Conservation (phyloP, 2,888 invertebrate species). For the Synergus laeviventris region DNA sequence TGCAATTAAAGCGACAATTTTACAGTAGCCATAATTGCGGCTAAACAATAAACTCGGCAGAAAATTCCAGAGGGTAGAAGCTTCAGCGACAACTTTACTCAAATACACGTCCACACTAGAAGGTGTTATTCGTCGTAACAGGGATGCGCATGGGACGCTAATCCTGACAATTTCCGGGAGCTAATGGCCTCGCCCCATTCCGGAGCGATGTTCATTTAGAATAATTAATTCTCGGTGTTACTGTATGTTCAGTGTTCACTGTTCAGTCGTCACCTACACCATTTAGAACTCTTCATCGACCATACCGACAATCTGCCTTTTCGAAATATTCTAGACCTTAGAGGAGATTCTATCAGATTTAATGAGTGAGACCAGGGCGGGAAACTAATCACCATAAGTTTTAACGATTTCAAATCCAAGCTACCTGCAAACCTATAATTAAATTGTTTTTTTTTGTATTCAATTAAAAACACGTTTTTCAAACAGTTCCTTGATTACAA, state of each 20-base stretch:
- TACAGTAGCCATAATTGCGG: constrained; percentile 15
- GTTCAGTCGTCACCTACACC: constrained; percentile 25
- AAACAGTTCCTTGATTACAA: background rate
- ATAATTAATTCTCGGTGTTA: constrained; percentile 69
- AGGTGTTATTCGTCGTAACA: constrained; percentile 45
- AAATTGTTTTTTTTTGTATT: background rate
- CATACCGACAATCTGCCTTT: constrained; percentile 2
- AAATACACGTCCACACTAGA: background rate
- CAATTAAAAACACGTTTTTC: background rate
- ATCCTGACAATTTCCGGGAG: constrained; percentile 73
- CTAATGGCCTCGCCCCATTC: constrained; percentile 69
- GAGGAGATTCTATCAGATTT: constrained; percentile 4
- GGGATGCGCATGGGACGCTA: constrained; percentile 59
- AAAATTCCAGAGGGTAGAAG: constrained; percentile 41
- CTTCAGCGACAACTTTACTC: background rate
- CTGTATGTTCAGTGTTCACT: constrained; percentile 11
- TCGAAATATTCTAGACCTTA: constrained; percentile 6
- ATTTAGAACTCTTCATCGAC: background rate
- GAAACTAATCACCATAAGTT: constrained; percentile 34
- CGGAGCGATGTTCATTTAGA: constrained; percentile 68
- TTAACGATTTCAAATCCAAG: constrained; percentile 1
- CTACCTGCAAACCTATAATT: background rate
- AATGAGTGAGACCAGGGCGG: background rate
- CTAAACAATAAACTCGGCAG: constrained; percentile 4
- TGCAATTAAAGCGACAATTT: constrained; percentile 8